A percentile compares a stretch with the other conserved stretches of the same genome.
phyloP scores from a whole-genome alignment of 2,113 vertebrate species.

The Tyto alba region DNA sequence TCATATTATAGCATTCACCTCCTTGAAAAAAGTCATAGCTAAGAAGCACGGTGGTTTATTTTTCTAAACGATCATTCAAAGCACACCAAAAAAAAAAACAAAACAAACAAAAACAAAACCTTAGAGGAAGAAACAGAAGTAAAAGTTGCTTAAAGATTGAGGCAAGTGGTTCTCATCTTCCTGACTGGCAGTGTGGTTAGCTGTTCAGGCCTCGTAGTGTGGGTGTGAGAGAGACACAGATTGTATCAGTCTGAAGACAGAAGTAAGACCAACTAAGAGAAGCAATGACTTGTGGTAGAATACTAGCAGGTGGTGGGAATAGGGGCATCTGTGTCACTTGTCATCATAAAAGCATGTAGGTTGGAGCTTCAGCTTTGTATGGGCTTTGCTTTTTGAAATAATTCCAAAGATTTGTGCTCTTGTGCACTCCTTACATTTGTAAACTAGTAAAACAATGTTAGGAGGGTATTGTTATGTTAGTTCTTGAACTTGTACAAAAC shows the following conservation, averaged over 20 bases:
- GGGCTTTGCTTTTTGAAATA: background rate
- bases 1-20: background rate
- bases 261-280: background rate
- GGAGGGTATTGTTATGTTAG: background rate
- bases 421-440: background rate
- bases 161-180: background rate
- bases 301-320: background rate
- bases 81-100: background rate
- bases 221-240: background rate
- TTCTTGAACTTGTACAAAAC: background rate
- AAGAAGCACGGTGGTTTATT: background rate
- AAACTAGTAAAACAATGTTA: background rate
- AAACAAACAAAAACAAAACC: too few species aligned
- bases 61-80: background rate
- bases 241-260: background rate
- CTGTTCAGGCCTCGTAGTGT: background rate
- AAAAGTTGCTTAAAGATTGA: background rate
- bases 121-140: background rate
- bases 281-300: background rate
- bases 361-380: background rate
- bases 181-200: background rate
- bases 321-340: background rate
- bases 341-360: rapidly evolving
- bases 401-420: background rate
- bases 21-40: background rate